Percentiles rank a stretch among this genome's conserved stretches.
phyloP scores from a whole-genome alignment of 1,140 invertebrate genomes.

The Mactra quadrangularis region DNA sequence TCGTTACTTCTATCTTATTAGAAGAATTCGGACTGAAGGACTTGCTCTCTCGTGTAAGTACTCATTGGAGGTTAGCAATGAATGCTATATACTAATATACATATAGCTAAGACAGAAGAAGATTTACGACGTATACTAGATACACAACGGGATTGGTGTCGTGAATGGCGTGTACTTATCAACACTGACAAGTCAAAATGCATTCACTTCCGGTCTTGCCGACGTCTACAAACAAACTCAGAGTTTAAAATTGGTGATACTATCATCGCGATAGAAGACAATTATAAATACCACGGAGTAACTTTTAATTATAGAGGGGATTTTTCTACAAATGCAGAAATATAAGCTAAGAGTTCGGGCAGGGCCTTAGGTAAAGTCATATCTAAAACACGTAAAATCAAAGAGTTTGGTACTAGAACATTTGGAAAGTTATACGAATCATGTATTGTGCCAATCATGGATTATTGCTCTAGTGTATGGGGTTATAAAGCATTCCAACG shows the following conservation, averaged over 20 bases:
- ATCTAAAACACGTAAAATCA: not conserved
- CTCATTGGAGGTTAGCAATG: too few species aligned
- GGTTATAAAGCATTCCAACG: constrained; percentile 3
- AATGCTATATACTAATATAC: too few species aligned
- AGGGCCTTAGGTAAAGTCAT: constrained; percentile 2
- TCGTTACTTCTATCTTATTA: too few species aligned
- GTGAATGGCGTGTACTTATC: too few species aligned
- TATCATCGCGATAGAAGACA: not conserved
- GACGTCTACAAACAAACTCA: too few species aligned
- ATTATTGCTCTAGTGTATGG: constrained; percentile 4
- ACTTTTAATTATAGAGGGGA: not conserved
- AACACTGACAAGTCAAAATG: too few species aligned
- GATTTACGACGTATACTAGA: too few species aligned
- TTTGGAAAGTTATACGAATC: constrained; percentile 12
- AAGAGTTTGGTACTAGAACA: constrained; percentile 4
- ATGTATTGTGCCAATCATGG: constrained; percentile 20
- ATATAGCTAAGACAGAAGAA: too few species aligned
- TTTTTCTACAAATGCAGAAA: not conserved
- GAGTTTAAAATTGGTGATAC: not conserved
- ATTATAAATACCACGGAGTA: constrained; percentile 22
- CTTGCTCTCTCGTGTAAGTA: too few species aligned
- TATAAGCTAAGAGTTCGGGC: not conserved
- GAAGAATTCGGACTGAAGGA: too few species aligned
- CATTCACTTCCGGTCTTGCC: too few species aligned
- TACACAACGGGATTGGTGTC: too few species aligned